Base-by-base conservation (phyloP, 2,888 invertebrate genomes). In the Volucella bombylans region DNA sequence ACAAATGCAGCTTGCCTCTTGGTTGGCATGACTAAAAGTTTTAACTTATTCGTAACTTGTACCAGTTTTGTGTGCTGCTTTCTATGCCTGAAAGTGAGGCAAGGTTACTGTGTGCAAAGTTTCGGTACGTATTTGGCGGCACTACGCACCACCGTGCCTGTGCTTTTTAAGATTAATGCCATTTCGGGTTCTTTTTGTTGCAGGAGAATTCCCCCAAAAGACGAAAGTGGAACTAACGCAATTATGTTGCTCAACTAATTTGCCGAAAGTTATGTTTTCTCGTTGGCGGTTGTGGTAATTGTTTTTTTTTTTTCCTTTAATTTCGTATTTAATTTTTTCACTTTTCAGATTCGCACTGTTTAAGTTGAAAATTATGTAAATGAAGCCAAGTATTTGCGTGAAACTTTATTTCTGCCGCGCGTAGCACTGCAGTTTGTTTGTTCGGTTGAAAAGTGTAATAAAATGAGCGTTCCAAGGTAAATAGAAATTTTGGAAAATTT, bases 341-440 rank as follows among this genome's bases (percentile, higher is more conserved):
- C 23, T 72, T 52, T 78, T 23, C 18, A 23, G 18, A 23, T 69
- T 67, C 11, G 41, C 43, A 23, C 62, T 45, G 47, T 67, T 54
- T 23, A 54, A 79, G 78, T 78, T 71, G 71, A 71, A 78, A 79
- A 72, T 79, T 79, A 79, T 79, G 72, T 65, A 67, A 79, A 79
- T 79, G 50, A 61, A 8, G 45, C 18, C 45, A 43, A 67, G 72
- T 79, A 59, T 67, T 79, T 65, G 69, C 61, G 65, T 72, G 38
- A 67, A 65, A 72, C 54, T 72, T 79, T 79, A 72, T 72, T 79
- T 61, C 52, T 38, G 61, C 79, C 49, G 59, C 39, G 52, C 61
- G 61, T 59, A 61, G 49, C 52, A 41, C n/a, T 72, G 71, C 18
- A 64, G 65, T 77, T 79, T 79, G 67, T 79, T 79, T 64, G 12